Evolutionary conservation across 2,797 vertebrate genomes (phyloP).

Genomic region (Danionella dracula): DNA sequence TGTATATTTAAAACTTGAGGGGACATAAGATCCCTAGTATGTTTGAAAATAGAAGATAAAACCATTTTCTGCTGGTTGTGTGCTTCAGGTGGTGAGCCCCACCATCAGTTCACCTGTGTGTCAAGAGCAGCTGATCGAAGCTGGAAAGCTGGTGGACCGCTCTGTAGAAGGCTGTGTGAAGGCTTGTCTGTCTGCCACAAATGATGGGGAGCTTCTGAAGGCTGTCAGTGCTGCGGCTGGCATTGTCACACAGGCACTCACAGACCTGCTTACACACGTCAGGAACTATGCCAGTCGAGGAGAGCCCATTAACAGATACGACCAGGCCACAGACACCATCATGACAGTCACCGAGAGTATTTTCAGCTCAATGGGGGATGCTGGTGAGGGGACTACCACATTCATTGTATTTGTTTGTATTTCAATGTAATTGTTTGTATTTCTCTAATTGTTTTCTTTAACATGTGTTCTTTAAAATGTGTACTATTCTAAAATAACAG

Average conservation of each 20-base stretch:
- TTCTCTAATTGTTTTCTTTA: too few species aligned
- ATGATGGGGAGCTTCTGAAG: constrained; percentile 84
- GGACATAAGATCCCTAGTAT: too few species aligned
- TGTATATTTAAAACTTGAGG: too few species aligned
- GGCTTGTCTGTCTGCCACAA: constrained; percentile 86
- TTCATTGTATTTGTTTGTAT: background rate
- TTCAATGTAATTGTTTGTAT: background rate
- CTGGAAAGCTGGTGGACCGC: constrained; percentile 90
- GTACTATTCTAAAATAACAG: too few species aligned
- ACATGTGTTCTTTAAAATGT: too few species aligned
- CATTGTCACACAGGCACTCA: constrained; percentile 89
- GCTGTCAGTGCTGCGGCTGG: constrained; percentile 82
- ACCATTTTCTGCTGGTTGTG: too few species aligned
- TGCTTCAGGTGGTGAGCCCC: constrained; percentile 86
- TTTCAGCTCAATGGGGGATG: constrained; percentile 97
- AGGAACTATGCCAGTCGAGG: constrained; percentile 90
- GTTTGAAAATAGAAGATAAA: too few species aligned
- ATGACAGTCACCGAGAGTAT: constrained; percentile 98
- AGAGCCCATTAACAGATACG: constrained; percentile 92
- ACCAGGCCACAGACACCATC: constrained; percentile 97
- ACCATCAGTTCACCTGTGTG: constrained; percentile 98
- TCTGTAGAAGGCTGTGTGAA: constrained; percentile 92
- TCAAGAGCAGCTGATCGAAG: constrained; percentile 95
- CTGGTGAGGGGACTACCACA: constrained; percentile 71
- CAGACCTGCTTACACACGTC: constrained; percentile 90